Base-by-base conservation (phyloP, 1,140 invertebrate species). In the Caenorhabditis brenneri region DNA sequence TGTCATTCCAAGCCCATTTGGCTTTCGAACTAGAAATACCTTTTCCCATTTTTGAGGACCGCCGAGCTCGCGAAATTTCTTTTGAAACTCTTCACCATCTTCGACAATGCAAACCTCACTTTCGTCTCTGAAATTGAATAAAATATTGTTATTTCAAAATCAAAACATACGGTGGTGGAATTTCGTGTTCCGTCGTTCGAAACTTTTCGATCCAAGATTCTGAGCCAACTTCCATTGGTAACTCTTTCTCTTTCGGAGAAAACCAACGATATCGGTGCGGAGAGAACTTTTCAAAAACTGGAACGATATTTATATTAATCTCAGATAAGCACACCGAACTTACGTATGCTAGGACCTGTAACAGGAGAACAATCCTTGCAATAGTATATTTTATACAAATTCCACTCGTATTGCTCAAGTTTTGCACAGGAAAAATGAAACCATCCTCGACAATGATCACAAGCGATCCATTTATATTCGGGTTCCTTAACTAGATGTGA, bases 121-220 rank as follows among this genome's bases (percentile, higher is more conserved):
- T 7, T 84, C 81, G 24, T 24, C 36, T 36, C 81, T 83, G 31
- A 12, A 84, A 84, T 31, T 7, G 79, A 10, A n/a, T n/a, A n/a
- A 27, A 19, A 78, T 19, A 53, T 46, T n/a, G 2, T 10, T 46
- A 51, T 10, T 9, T 9, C 16, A 51, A 80, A 51, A 7, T 51
- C 16, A 16, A 51, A 29, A 33, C 82, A 84, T 55, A 86, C 85
- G 83, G 83, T 24, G 55, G 46, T 5, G 78, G 69, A 85, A 83
- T 19, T 22, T 1, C 46, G 12, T 33, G 15, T 27, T 86, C 81
- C 29, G 31, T 29, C 5, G 12, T 80, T 10, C 9, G n/a, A 29
- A 84, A 65, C 22, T 84, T 16, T 3, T 84, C 24, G 24, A 86
- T 84, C 83, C 85, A 86, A 16, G 36, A 29, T 49, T 55, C 51